Conservation (phyloP, 2,113 vertebrate species). For the Chionis minor region DNA sequence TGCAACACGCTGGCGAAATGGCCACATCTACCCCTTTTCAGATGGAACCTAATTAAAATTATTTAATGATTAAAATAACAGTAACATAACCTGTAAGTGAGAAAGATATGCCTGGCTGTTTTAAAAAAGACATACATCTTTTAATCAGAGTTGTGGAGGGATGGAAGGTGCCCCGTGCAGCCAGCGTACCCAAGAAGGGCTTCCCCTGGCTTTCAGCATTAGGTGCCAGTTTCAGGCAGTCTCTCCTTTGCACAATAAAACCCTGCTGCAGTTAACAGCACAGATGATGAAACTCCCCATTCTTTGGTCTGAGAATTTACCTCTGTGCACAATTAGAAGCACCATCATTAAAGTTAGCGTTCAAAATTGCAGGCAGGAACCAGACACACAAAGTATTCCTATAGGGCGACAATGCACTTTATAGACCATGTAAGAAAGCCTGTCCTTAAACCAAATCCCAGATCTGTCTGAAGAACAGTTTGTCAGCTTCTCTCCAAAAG, state of each 20-base stretch:
- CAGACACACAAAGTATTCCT: conserved; percentile 10
- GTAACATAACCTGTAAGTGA: not conserved
- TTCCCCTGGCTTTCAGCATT: not conserved
- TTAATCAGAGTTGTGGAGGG: not conserved
- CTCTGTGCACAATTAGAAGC: conserved; percentile 4
- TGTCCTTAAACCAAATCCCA: conserved; percentile 18
- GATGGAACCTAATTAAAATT: not conserved
- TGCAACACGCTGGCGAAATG: not conserved
- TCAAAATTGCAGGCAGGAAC: conserved; percentile 20
- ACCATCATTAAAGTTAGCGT: not conserved
- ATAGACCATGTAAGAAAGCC: not conserved
- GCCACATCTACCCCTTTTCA: not conserved
- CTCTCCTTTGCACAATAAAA: not conserved
- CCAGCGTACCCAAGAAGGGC: rapidly evolving
- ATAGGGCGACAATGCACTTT: not conserved
- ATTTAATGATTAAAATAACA: not conserved
- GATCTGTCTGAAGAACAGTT: not conserved
- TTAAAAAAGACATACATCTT: not conserved
- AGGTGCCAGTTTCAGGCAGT: not conserved
- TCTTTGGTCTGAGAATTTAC: not conserved
- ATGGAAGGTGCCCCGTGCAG: not conserved
- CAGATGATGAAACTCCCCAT: not conserved
- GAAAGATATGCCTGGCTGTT: rapidly evolving
- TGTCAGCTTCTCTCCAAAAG: not conserved
- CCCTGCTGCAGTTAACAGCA: not conserved